Evolutionary conservation across 37 sponge, comb jelly and placozoan species (phyloP), one percentile per base, ranked within the genome.

Genomic region (Axinella damicornis): DNA sequence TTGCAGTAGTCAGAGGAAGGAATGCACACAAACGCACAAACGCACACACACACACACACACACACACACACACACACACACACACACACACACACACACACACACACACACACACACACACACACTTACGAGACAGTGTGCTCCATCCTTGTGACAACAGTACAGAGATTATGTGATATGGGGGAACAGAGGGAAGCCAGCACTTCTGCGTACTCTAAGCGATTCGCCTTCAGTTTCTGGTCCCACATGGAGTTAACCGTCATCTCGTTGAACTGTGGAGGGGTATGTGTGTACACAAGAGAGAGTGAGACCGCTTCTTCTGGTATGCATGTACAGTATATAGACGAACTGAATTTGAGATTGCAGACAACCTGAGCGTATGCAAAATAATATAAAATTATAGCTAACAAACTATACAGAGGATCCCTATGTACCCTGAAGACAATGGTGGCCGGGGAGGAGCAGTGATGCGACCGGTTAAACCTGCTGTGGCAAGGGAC

Each of bases 221-320:
- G 82, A 87, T 93, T 93, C 41, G 73, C 73, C 24, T 61, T 57
- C 25, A 89, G 27, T 60, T 77, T 62, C 21, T 56, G 57, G 56
- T 89, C 90, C 69, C 85, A 85, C 24, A 33, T 61, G 0, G 68
- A 46, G 40, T 74, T 76, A 11, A 57, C 27, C 1, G 81, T 66
- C 83, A 85, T 71, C 78, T 93, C 93, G 33, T 93, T 68, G 39
- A 89, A 86, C 93, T 93, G 74, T n/a, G 70, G 41, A 71, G 16
- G n/a, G 12, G 20, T 46, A 40, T 35, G 36, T 25, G 56, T 52
- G 41, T 46, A 67, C 11, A 31, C 32, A 36, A 11, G 62, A 27
- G 14, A 27, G 62, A 14, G 46, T 46, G 46, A 9, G 46, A 46
- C 6, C 4, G 46, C n/a, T n/a, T n/a, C n/a, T n/a, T n/a, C n/a